A percentile compares a stretch with the other conserved stretches of the same genome.
Evolutionary conservation across 2,113 vertebrate genomes (phyloP).

Genomic region (Smithornis capensis): DNA sequence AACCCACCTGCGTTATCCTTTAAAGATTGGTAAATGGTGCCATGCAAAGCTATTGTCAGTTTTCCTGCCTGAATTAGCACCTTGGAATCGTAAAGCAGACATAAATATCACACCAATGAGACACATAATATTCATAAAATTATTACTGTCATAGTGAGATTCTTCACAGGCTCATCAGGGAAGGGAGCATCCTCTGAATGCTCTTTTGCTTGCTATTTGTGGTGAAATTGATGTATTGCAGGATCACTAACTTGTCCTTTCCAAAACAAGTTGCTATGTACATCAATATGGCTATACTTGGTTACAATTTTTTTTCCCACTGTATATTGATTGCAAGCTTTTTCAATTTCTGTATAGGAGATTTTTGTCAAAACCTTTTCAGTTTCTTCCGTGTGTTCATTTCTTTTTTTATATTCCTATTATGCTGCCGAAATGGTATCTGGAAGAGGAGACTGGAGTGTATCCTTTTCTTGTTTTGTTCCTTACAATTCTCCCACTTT

Average conservation of each 20-base stretch:
- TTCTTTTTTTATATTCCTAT: background rate
- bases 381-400: background rate
- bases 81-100: background rate
- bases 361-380: background rate
- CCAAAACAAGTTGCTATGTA: background rate
- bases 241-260: background rate
- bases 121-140: background rate
- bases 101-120: constrained; percentile 3
- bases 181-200: background rate
- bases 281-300: background rate
- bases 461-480: background rate
- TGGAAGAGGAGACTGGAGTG: background rate
- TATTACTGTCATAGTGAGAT: background rate
- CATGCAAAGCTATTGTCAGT: background rate
- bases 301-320: background rate
- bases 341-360: background rate
- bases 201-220: background rate
- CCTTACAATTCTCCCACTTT: background rate
- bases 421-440: background rate
- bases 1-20: background rate
- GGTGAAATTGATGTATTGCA: background rate
- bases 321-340: background rate
- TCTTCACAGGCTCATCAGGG: background rate
- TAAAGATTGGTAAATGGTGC: background rate
- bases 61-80: background rate